Evolutionary conservation across 2,797 vertebrate genomes (phyloP).

Genomic region (Atherinosoma microstoma): DNA sequence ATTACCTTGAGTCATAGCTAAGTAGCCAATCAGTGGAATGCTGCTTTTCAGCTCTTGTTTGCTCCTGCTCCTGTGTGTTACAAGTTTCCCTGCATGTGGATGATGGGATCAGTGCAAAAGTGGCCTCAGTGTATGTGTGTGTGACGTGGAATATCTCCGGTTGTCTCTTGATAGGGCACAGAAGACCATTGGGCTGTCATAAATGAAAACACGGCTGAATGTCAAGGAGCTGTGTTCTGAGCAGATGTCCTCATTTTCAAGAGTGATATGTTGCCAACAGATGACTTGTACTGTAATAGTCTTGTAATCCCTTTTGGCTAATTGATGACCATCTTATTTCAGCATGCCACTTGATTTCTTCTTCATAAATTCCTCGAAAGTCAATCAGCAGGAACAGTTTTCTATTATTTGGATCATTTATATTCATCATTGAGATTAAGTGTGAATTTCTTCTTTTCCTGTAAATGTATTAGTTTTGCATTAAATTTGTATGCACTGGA

Average conservation of each 20-base stretch:
- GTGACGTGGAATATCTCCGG: conserved; percentile 12
- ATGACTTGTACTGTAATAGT: conserved; percentile 50
- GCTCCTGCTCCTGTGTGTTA: conserved; percentile 14
- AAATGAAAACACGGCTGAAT: conserved; percentile 43
- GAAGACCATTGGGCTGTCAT: conserved; percentile 22
- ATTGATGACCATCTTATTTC: conserved; percentile 56
- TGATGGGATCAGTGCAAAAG: conserved; percentile 29
- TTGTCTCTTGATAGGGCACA: conserved; percentile 14
- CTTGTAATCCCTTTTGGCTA: conserved; percentile 69
- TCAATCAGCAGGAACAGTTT: conserved; percentile 29
- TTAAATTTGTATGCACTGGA: neutral
- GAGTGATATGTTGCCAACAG: conserved; percentile 55
- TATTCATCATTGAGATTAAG: conserved; percentile 7
- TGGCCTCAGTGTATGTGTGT: conserved; percentile 7
- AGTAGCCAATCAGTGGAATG: conserved; percentile 46
- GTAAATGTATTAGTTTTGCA: neutral
- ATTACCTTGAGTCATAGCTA: conserved; percentile 58
- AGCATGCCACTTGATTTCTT: conserved; percentile 47
- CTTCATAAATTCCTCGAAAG: conserved; percentile 39
- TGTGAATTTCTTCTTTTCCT: conserved; percentile 8
- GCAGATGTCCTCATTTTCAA: conserved; percentile 71
- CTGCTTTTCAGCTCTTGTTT: conserved; percentile 56
- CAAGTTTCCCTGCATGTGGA: conserved; percentile 26
- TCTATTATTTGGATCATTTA: conserved; percentile 26
- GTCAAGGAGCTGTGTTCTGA: conserved; percentile 38